Evolutionary conservation across 1,140 invertebrate species (phyloP), one percentile per base, ranked within the genome.

Genomic region (Melanaphis sacchari): DNA sequence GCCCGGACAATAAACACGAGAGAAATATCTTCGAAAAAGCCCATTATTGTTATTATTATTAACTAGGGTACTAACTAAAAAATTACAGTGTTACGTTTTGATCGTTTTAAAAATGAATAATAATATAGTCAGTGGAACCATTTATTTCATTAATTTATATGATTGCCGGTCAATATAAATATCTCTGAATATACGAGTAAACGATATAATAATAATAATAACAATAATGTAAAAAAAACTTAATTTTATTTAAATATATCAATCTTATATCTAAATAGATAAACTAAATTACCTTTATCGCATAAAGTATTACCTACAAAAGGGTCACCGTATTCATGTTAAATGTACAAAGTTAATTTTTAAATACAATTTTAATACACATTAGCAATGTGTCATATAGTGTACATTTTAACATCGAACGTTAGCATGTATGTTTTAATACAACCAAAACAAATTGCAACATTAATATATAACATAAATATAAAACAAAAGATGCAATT

Each of bases 1-100:
- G 40, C 22, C 46, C n/a, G 21, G 88, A 40, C 22, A 36, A 59
- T 90, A 59, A 90, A 59, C 22, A 40, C 85, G 43, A 88, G 43
- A 22, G 52, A 38, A 90, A 54, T 40, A 59, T 90, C 31, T 41
- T 36, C 24, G 24, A 90, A 40, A 90, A 90, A 59, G 49, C 52
- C 89, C 52, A 90, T 59, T 31, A 59, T 26, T 31, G 31, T 90
- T 88, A 49, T 87, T 90, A 41, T 89, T 90, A 40, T 40, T 90
- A 54, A 90, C 89, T 90, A 2, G 52, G 31, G 3, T 76, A 18
- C 15, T 6, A 76, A 88, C 43, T 31, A 40, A 9, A 41, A 41
- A 54, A 2, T 90, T 26, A 40, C 49, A 38, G n/a, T 90, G 52
- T 59, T 90, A 90, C 21, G 5, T 59, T 49, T 15, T 31, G 89